Conservation (phyloP, 2,113 vertebrate species). For the Cromileptes altivelis region DNA sequence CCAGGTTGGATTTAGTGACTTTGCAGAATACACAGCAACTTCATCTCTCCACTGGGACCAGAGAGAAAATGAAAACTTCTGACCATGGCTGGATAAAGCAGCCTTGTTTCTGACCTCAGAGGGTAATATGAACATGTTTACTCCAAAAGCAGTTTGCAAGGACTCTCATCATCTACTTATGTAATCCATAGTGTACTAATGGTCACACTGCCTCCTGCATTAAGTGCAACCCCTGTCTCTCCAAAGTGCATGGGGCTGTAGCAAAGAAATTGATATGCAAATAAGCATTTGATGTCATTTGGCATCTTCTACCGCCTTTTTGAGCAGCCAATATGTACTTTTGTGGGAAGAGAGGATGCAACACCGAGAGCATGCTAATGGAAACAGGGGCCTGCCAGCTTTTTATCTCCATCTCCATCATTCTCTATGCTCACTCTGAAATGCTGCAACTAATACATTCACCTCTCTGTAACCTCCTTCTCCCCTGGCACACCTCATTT, state of each 20-base stretch:
- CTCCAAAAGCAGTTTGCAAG: not conserved
- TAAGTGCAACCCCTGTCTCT: not conserved
- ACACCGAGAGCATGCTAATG: conserved; percentile 51
- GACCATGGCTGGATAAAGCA: too few relatives aligned
- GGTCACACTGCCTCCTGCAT: not conserved
- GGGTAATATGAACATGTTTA: not conserved
- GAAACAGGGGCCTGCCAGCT: conserved; percentile 26
- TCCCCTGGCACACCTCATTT: conserved; percentile 57
- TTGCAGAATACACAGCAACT: not conserved
- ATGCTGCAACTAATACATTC: conserved; percentile 51
- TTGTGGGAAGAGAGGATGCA: conserved; percentile 20
- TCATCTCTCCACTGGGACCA: not conserved
- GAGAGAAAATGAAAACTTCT: too few relatives aligned
- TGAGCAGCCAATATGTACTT: conserved; percentile 24
- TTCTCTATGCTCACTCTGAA: conserved; percentile 39
- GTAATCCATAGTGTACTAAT: not conserved
- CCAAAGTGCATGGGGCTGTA: conserved; percentile 11
- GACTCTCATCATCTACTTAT: not conserved
- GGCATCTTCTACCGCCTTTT: conserved; percentile 16
- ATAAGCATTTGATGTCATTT: conserved; percentile 48
- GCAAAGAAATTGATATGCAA: conserved; percentile 49
- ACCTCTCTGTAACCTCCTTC: conserved; percentile 44
- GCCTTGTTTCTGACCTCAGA: not conserved
- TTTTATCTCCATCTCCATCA: conserved; percentile 39
- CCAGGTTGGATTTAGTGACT: not conserved